Conservation (phyloP, 2,113 vertebrate species). For the Rostratula benghalensis region DNA sequence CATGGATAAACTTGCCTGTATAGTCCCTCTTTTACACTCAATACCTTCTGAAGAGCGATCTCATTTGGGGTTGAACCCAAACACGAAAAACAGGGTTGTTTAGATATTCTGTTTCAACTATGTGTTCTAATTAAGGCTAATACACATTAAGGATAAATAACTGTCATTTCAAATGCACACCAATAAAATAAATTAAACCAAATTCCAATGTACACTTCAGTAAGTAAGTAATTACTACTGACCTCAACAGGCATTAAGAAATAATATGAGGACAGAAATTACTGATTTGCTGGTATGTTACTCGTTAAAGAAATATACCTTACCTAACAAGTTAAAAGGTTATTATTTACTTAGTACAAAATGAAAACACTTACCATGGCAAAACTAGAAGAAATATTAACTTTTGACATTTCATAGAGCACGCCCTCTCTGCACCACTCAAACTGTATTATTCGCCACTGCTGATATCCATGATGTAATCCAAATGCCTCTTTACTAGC, state of each 20-base stretch:
- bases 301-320: neutral
- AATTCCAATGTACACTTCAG: neutral
- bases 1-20: neutral
- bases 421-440: constrained; percentile 28
- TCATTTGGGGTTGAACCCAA: neutral
- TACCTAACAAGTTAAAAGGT: neutral
- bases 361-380: constrained; percentile 66
- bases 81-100: neutral
- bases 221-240: neutral
- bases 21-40: neutral
- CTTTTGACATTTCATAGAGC: constrained; percentile 33
- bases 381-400: constrained; percentile 46
- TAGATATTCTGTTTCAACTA: neutral
- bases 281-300: neutral
- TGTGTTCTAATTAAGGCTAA: neutral
- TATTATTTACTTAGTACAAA: neutral
- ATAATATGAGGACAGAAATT: neutral
- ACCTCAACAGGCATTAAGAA: neutral
- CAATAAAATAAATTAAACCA: neutral
- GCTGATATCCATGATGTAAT: constrained; percentile 58
- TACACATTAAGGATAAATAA: neutral
- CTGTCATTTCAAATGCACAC: neutral
- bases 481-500: constrained; percentile 61
- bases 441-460: constrained; percentile 54
- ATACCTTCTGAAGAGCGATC: neutral